Evolutionary conservation across 2,888 invertebrate genomes (phyloP).

Genomic region (Neocrepidodera transversa): DNA sequence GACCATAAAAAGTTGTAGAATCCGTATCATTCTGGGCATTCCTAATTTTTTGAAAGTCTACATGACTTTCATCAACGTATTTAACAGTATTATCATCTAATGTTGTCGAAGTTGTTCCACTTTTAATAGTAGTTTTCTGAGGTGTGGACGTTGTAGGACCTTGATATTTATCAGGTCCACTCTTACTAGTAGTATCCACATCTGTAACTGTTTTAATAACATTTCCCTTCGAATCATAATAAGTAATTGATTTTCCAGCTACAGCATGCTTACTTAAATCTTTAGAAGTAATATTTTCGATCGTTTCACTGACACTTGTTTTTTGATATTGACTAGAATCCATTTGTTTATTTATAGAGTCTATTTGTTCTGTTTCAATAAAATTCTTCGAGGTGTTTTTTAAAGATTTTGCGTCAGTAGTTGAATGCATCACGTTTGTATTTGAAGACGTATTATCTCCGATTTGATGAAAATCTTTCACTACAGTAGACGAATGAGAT

Average conservation of each 20-base stretch:
- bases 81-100: constrained; percentile 3
- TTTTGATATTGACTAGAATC: constrained; percentile 23
- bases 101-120: no score
- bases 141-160: no score
- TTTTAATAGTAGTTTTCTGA: no score
- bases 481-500: constrained; percentile 61
- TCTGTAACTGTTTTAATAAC: constrained; percentile 54
- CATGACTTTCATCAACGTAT: constrained; percentile 50
- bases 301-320: constrained; percentile 20
- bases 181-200: constrained; percentile 26
- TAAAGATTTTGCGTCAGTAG: constrained; percentile 42
- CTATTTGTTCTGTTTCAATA: constrained; percentile 39
- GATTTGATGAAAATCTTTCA: constrained; percentile 58
- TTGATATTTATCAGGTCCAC: not conserved
- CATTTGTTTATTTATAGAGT: constrained; percentile 32
- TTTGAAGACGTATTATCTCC: constrained; percentile 53
- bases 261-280: constrained; percentile 39
- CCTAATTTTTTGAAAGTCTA: constrained; percentile 49
- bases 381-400: constrained; percentile 39
- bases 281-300: constrained; percentile 33
- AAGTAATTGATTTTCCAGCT: constrained; percentile 54
- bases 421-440: constrained; percentile 46
- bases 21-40: constrained; percentile 48
- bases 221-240: constrained; percentile 58
- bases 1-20: constrained; percentile 55